Evolutionary conservation across 2,888 invertebrate species (phyloP), one percentile per base, ranked within the genome.

Genomic region (Megaustenia siamemsis): DNA sequence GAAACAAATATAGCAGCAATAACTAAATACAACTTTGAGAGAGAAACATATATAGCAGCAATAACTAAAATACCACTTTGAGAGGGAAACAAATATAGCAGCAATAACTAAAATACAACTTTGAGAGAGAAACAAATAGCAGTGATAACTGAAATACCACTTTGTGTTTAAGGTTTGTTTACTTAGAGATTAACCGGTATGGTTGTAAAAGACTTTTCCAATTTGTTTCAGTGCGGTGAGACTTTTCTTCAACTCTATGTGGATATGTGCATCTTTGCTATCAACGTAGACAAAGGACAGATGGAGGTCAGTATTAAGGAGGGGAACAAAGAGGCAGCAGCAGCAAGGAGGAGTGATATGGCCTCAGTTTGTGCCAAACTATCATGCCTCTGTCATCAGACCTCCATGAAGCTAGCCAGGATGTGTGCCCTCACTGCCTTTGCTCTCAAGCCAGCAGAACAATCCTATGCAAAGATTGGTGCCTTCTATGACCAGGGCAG

Each of bases 221-320:
- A 0, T 71, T 71, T 3, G 71, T 71, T 91, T 78, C 90, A 92
- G 92, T 92, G 91, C 89, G 92, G 92, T 4, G 90, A 90, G 66
- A 89, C 86, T 71, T 90, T 90, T 71, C 88, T 92, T n/a, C 92
- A 92, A 86, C 88, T 92, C 40, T 92, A 91, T 83, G 90, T 91
- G 68, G 92, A 92, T 81, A 87, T 92, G 81, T 91, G 91, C 87
- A 90, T 92, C 68, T 92, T 90, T 86, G 92, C 92, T 10, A 88
- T 92, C 63, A 92, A 92, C 86, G 88, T 92, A 28, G 92, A 92
- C 86, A 92, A 92, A 82, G 91, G 91, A 4, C 89, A 89, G 45
- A 88, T 90, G 89, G 92, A 92, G 79, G 87, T 89, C 80, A 89
- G 88, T 79, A 87, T 89, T 80, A 87, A 87, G 40, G 87, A 88